Evolutionary conservation across 2,888 invertebrate genomes (phyloP).

Genomic region (Andrena flavipes): DNA sequence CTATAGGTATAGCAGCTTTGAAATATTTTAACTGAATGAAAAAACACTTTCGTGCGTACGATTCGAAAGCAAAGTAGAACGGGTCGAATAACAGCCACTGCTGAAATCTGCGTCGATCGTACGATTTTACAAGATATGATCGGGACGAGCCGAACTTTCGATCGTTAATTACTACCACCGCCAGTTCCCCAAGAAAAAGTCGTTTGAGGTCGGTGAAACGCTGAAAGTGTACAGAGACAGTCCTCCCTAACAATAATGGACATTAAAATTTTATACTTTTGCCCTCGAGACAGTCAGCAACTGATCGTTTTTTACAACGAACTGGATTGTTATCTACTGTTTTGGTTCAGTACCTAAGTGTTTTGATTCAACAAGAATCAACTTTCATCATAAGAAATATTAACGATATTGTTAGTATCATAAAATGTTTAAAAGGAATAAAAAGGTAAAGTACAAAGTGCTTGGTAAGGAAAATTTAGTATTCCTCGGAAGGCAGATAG

Average conservation of each 20-base stretch:
- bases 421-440: too few species aligned
- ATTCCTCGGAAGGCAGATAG: too few species aligned
- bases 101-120: slow-evolving; percentile 37
- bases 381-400: too few species aligned
- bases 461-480: too few species aligned
- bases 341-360: background rate
- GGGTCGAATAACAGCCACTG: slow-evolving; percentile 20
- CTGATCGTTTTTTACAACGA: background rate
- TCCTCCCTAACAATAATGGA: slow-evolving; percentile 9
- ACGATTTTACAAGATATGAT: slow-evolving; percentile 51
- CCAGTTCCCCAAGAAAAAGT: slow-evolving; percentile 63
- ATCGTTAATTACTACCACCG: slow-evolving; percentile 71
- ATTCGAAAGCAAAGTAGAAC: slow-evolving; percentile 36
- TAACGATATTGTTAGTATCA: too few species aligned
- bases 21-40: background rate
- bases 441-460: too few species aligned
- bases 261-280: slow-evolving; percentile 13
- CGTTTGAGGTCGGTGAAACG: slow-evolving; percentile 76
- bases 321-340: background rate
- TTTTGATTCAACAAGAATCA: too few species aligned
- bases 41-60: slow-evolving; percentile 1
- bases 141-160: slow-evolving; percentile 68
- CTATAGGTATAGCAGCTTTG: background rate
- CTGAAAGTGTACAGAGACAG: slow-evolving; percentile 38
- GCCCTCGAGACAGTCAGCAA: background rate